Conservation (phyloP, 2,797 vertebrate genomes). For the Cryptoprocta ferox region DNA sequence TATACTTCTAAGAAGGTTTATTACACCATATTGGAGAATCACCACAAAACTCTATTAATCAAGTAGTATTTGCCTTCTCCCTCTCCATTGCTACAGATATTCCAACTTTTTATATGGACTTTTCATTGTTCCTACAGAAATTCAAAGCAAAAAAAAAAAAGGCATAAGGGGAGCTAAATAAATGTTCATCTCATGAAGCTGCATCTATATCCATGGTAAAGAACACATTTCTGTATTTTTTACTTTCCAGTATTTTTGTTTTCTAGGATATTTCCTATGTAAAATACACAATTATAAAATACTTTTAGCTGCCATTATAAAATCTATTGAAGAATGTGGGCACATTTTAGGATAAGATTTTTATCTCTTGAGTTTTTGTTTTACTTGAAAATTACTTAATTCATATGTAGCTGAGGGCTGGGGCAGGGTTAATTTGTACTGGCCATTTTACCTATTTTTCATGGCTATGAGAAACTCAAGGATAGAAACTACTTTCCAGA, state of each 20-base stretch:
- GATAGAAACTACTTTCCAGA: constrained; percentile 54
- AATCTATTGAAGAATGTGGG: not conserved
- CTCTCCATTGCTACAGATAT: not conserved
- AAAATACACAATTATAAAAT: not conserved
- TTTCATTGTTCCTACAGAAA: not conserved
- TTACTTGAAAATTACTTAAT: constrained; percentile 28
- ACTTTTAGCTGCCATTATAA: not conserved
- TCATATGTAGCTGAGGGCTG: not conserved
- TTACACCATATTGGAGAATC: not conserved
- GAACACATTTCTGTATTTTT: not conserved
- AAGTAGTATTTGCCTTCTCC: not conserved
- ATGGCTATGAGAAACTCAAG: not conserved
- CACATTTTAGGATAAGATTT: not conserved
- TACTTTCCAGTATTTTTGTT: not conserved
- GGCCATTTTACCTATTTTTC: constrained; percentile 27
- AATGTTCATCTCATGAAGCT: not conserved
- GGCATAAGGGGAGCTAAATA: not conserved
- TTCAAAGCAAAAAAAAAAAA: not conserved
- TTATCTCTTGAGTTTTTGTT: not conserved
- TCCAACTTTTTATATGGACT: not conserved
- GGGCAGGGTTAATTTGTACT: not conserved
- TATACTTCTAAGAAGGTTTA: not conserved
- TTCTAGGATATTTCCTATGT: not conserved
- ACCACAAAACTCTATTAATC: not conserved
- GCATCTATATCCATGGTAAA: not conserved